Base-by-base conservation (phyloP, 2,113 vertebrate genomes). In the Campylomormyrus tamandua region DNA sequence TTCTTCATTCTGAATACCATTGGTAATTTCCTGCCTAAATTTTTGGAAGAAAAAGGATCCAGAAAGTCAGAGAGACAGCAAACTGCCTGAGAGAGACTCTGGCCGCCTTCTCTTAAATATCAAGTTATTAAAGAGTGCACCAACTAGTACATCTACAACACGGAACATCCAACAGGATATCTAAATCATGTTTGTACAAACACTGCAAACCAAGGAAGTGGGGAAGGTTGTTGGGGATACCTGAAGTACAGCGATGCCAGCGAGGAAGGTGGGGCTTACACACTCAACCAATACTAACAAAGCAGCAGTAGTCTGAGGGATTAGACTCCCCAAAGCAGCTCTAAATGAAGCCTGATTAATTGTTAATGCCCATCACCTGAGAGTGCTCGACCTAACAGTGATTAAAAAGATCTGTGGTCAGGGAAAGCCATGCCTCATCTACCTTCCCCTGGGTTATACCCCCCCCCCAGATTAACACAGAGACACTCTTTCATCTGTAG, bases 331-430 rank as follows among this genome's bases (percentile, higher is more conserved):
- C 42, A 88, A 88, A 88, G 53, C 87, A 39, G 31, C 24, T 70
- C 27, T 80, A 80, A 80, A 80, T 7, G 27, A 21, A 21, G 17
- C 13, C 62, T 80, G 42, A 80, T 53, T 77, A 89, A 70, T 17
- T 39, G 45, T 74, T 89, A 89, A 89, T 52, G 48, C 46, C 70
- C 70, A 52, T 89, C 88, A 89, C 88, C 88, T 42, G 48, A 74
- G 58, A 74, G 42, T 9, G n/a, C 87, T 46, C 53, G 21, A 62
- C 56, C 49, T 88, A 62, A 52, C 88, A n/a, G 66, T 80, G 88
- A 89, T 80, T 89, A 80, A 80, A 74, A 17, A 80, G 88, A 89
- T 80, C 66, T 11, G 66, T n/a, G 24, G 70, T 27, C 70, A 39
- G 46, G 17, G 46, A 53, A n/a, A 52, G 70, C 70, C 50, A 42